A percentile compares a stretch with the other conserved stretches of the same genome.
Evolutionary conservation across 2,113 vertebrate species (phyloP).

Genomic region (Lagopus muta): DNA sequence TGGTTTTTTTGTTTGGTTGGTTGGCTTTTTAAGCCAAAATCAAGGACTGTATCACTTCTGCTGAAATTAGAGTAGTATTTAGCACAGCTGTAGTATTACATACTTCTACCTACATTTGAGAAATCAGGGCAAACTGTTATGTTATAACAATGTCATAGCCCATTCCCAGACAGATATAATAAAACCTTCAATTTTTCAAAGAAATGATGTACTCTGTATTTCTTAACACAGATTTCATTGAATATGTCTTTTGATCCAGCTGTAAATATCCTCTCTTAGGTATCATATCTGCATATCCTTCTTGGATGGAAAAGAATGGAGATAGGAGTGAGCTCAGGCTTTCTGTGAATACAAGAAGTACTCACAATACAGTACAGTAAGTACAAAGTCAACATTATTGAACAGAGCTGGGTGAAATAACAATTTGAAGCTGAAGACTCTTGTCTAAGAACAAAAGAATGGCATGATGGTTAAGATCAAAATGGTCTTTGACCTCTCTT

Average conservation of each 20-base stretch:
- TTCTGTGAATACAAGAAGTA: background rate
- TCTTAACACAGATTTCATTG: background rate
- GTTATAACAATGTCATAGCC: background rate
- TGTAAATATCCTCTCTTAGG: background rate
- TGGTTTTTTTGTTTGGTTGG: accelerated
- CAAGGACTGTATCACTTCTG: background rate
- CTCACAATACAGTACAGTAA: background rate
- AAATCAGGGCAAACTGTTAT: background rate
- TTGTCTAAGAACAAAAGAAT: background rate
- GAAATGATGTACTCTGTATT: background rate
- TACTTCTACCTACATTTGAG: background rate
- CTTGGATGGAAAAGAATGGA: background rate
- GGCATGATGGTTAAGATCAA: background rate
- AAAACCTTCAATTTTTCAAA: background rate
- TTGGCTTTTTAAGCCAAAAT: background rate
- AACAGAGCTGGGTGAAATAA: background rate
- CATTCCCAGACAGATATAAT: background rate
- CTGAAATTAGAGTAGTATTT: background rate
- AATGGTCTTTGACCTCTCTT: background rate
- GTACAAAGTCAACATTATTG: background rate
- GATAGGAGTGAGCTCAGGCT: background rate
- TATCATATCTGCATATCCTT: background rate
- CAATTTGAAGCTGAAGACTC: background rate
- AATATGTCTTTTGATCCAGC: background rate
- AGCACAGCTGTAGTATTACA: background rate